Evolutionary conservation across 2,888 invertebrate genomes (phyloP), one percentile per base, ranked within the genome.

Genomic region (Eupeodes luniger): DNA sequence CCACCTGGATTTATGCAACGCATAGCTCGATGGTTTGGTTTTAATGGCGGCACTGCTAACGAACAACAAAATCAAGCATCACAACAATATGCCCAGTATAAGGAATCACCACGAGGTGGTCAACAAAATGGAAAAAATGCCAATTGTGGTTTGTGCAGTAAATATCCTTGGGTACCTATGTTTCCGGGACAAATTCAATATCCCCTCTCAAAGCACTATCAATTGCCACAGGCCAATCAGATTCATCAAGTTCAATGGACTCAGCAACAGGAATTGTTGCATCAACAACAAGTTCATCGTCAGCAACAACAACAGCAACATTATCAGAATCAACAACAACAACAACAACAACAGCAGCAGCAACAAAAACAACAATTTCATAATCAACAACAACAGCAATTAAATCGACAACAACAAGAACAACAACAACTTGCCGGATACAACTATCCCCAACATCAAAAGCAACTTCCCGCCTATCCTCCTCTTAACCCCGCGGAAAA

Each of bases 101-200:
- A 90, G 36, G 89, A 89, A 1, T 14, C 87, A 0, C 84, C 90
- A 10, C 85, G 89, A 9, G 89, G 79, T 9, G 79, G 84, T 12
- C 84, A 87, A 11, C 91, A 91, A 70, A 90, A 91, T 76, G 93
- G 93, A 78, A 92, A 93, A 64, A 94, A 95, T 89, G 95, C 95
- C 91, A 95, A 95, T 89, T 97, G 97, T 91, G 96, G 96, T 91
- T 95, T 96, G 77, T 97, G 97, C 91, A 97, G 97, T 92, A 95
- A 95, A 92, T 95, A 96, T 91, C 97, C 97, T 83, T 97, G 97
- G 97, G 95, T 97, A 90, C 97, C 97, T 53, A 95, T 97, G 93
- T 90, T 93, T 89, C 92, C 92, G 11, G 91, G 91, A 0, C 89
- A 89, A 47, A 66, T 91, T 14, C 91, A 91, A 59, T 90, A 90